Evolutionary conservation across 2,797 vertebrate species (phyloP).

Genomic region (Sternarchorhynchus goeldii): DNA sequence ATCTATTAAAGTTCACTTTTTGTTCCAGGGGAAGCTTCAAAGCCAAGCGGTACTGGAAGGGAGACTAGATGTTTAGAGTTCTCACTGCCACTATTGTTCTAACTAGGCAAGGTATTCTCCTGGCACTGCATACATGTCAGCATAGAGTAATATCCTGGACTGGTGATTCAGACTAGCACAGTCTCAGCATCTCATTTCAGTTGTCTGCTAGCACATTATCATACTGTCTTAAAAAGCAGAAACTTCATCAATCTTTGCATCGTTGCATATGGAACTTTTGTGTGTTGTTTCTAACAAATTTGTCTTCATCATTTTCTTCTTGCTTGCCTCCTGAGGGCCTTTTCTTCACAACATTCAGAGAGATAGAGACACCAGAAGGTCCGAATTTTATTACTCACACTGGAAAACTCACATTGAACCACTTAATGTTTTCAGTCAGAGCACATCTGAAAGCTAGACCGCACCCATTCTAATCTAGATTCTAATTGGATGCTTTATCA

Average conservation of each 20-base stretch:
- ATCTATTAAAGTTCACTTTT: slow-evolving; percentile 19
- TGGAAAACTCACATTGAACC: slow-evolving; percentile 14
- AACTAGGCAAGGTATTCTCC: background rate
- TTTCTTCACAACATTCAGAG: background rate
- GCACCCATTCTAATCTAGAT: background rate
- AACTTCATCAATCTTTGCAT: background rate
- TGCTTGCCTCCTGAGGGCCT: background rate
- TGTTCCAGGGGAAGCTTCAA: background rate
- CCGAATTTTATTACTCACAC: slow-evolving; percentile 11
- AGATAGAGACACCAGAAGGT: background rate
- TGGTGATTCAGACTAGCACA: background rate
- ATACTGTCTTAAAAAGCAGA: background rate
- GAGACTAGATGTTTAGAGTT: background rate
- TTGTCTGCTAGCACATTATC: background rate
- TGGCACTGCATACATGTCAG: slow-evolving; percentile 6
- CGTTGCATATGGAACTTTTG: no score
- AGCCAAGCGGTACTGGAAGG: slow-evolving; percentile 2
- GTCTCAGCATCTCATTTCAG: background rate
- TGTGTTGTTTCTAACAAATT: no score
- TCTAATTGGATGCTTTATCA: slow-evolving; percentile 22
- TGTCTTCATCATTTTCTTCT: background rate
- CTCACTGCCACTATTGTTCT: background rate
- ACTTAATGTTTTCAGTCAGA: background rate
- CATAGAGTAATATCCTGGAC: background rate
- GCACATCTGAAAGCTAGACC: slow-evolving; percentile 3